A percentile compares a stretch with the other conserved stretches of the same genome.
Evolutionary conservation across 2,888 invertebrate species (phyloP).

Genomic region (Bibio marci): DNA sequence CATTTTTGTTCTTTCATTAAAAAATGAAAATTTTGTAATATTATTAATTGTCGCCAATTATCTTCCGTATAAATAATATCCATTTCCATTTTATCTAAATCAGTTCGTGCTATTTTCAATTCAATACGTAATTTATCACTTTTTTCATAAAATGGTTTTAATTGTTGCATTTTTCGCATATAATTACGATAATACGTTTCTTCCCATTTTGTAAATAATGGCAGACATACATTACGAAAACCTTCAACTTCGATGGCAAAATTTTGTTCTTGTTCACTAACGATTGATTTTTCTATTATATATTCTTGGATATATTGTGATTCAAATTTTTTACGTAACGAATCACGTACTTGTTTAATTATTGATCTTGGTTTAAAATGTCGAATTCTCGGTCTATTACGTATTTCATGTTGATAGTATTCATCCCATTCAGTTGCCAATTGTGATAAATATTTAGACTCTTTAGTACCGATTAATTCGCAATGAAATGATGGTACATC

Average conservation of each 20-base stretch:
- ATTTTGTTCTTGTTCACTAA: conserved; percentile 13
- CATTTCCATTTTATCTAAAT: conserved; percentile 21
- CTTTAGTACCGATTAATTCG: conserved; percentile 16
- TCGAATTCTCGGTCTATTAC: conserved; percentile 19
- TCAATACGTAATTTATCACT: conserved; percentile 20
- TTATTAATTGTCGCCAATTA: conserved; percentile 22
- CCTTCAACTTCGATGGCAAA: conserved; percentile 20
- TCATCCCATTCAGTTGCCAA: conserved; percentile 26
- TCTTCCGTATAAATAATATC: conserved; percentile 26
- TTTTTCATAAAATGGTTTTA: conserved; percentile 20
- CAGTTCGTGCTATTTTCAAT: conserved; percentile 16
- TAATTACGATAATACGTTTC: conserved; percentile 23
- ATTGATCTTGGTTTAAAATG: conserved; percentile 20
- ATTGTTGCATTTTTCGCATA: conserved; percentile 14
- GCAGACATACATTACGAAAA: conserved; percentile 17
- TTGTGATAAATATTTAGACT: conserved; percentile 15
- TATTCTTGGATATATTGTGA: conserved; percentile 18
- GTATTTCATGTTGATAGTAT: conserved; percentile 23
- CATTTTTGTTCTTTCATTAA: conserved; percentile 24
- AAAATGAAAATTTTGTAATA: conserved; percentile 28
- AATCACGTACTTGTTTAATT: conserved; percentile 18
- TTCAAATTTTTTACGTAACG: conserved; percentile 23
- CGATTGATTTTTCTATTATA: conserved; percentile 17
- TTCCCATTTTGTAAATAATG: conserved; percentile 24
- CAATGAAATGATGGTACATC: conserved; percentile 15